Base-by-base conservation (phyloP, 2,797 vertebrate genomes). In the Anguilla marmorata region DNA sequence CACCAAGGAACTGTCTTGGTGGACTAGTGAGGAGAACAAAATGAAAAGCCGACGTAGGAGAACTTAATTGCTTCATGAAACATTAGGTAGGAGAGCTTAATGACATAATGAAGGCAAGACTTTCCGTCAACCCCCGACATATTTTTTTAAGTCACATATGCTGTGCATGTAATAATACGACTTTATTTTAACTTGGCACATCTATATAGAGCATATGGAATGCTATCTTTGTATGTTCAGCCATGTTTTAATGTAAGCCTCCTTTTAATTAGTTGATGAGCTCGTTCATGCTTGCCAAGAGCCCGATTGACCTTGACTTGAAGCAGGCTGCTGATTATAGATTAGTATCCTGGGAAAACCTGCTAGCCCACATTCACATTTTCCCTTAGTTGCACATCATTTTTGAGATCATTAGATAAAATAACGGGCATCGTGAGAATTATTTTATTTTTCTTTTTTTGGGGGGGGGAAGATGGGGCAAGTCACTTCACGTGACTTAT, bases 311-410 rank as follows among this genome's bases (percentile, higher is more conserved):
- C 79, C 79, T 48, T 82, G 79, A 48, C 41, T 48, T 82, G 45
- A n/a, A 82, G 45, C 45, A 48, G 79, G 21, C 24, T 82, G 45
- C 41, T 82, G 41, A 82, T 82, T 48, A 82, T 82, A 48, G 79
- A 50, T n/a, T 0, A 19, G 79, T 50, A 3, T 82, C 41, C 21
- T 82, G 79, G 79, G 79, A 82, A n/a, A 48, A 82, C 1, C 45
- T 50, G 45, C 79, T 82, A 50, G 45, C 41, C 41, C 79, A 50
- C 79, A 82, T 82, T 48, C 79, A 48, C 79, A 9, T 82, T 50
- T 50, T 82, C 41, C 33, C 21, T 82, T 48, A 8, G 45, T 7
- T 24, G 79, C 16, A 41, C 33, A n/a, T 82, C 4, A 24, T 21
- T 24, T 80, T 79, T n/a, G 19, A 24, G 3, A 80, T 50, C 41